phyloP scores from a whole-genome alignment of 2,113 vertebrate genomes.

The Otus sunia region DNA sequence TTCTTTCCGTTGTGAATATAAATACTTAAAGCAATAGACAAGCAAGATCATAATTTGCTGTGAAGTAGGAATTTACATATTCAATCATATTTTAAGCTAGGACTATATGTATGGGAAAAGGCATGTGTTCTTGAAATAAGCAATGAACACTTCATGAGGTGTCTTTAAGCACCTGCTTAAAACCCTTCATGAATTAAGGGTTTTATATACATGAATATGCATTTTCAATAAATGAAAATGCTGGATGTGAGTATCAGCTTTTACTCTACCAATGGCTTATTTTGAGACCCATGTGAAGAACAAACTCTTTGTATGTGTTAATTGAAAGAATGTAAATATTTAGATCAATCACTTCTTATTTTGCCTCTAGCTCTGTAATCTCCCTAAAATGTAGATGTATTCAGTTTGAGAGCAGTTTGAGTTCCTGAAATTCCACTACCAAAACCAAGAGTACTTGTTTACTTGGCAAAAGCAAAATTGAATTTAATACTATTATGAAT shows the following conservation, averaged over 20 bases:
- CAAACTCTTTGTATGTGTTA: neutral
- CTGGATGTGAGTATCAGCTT: neutral
- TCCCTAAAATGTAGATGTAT: neutral
- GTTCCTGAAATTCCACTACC: neutral
- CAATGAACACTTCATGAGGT: neutral
- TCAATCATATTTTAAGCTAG: neutral
- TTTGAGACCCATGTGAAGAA: neutral
- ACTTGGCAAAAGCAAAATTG: neutral
- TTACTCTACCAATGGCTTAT: neutral
- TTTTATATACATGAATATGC: neutral
- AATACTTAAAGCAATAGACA: neutral
- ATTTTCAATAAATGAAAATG: neutral
- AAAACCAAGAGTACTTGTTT: neutral
- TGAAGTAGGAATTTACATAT: neutral
- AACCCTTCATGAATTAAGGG: neutral
- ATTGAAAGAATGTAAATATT: neutral
- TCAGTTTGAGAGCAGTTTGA: neutral
- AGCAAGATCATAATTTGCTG: neutral
- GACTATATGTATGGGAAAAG: neutral
- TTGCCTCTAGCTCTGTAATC: neutral
- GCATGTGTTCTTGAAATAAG: neutral
- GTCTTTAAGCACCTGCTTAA: neutral
- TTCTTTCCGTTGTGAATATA: neutral
- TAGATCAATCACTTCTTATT: neutral
- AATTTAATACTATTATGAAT: rapidly evolving